Conservation (phyloP, 2,888 invertebrate species). For the Pristionchus arcanus region DNA sequence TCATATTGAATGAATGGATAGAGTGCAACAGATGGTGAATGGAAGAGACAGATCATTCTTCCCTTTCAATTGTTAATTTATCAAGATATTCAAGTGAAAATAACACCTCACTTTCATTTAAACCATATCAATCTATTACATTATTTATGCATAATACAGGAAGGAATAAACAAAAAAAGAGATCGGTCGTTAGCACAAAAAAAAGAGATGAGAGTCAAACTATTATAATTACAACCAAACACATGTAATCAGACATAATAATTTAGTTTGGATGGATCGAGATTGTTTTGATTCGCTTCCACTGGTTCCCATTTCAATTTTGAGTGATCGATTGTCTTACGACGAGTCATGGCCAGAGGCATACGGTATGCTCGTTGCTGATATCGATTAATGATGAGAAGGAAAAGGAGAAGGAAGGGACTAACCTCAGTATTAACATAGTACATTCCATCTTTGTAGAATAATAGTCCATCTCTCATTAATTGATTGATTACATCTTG, state of each 20-base stretch:
- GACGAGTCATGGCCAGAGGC: constrained; percentile 62
- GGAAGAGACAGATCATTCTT: background rate
- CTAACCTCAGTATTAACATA: constrained; percentile 65
- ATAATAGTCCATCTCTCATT: constrained; percentile 64
- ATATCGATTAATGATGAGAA: background rate
- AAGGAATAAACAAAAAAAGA: background rate
- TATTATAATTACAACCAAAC: background rate
- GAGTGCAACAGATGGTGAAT: constrained; percentile 53
- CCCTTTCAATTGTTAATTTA: background rate
- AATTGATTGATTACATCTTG: constrained; percentile 66
- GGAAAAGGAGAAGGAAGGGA: background rate
- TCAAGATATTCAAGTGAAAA: constrained; percentile 37
- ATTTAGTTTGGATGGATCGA: constrained; percentile 65
- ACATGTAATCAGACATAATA: constrained; percentile 57
- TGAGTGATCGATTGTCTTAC: constrained; percentile 57
- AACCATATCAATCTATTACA: background rate
- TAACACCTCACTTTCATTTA: background rate
- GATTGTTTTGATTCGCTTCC: constrained; percentile 43
- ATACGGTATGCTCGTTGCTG: constrained; percentile 66
- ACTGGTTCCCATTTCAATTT: constrained; percentile 61
- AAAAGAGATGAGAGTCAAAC: background rate
- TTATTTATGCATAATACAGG: constrained; percentile 24
- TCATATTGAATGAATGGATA: constrained; percentile 35
- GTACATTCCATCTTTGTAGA: constrained; percentile 60
- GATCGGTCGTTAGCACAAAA: constrained; percentile 22